Base-by-base conservation (phyloP, 1,140 invertebrate genomes). In the Gryon sp. region DNA sequence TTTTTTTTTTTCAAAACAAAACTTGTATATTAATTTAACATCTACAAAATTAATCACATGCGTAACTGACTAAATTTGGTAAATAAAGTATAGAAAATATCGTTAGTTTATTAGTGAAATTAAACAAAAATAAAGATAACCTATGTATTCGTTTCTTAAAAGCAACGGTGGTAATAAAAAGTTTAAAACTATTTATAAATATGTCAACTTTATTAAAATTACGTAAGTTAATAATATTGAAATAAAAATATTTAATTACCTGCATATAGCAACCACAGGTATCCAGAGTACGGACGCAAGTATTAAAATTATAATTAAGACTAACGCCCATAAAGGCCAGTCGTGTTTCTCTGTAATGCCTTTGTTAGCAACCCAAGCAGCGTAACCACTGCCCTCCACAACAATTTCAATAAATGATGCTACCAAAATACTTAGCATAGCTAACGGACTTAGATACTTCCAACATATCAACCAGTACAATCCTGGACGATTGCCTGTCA, bases 391-490 rank as follows among this genome's bases (percentile, higher is more conserved):
- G 0, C 95, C 95, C 68, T 95, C 93, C 0, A 92, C 91, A 0
- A 93, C 89, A 48, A 97, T 93, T 81, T 98, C 95, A 34, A 94
- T 90, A 79, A 98, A 93, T 24, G 95, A 97, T 0, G 96, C 94
- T 15, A 93, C 87, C 6, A 98, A 88, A 77, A 98, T 97, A 60
- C 94, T 93, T 12, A 97, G 85, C 97, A 98, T 98, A 1, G 96
- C 95, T 46, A 94, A 82, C 0, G 97, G 97, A 16, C 96, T 97
- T 6, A 98, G 85, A 79, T 97, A 98, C 82, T 97, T 96, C 96
- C 97, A 98, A 85, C 96, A 98, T 68, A 97, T 93, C 66, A 96
- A 87, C 96, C 96, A 98, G 83, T 97, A 98, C 2, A 95, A 89
- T 1, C 93, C 93, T 2, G 96, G 96, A 19, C 95, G 89, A 34